These are phyloP conservation scores for Poeciliopsis turneri DNA, from an alignment of 2,797 vertebrate genomes.

Conservation along the genomic window DNA sequence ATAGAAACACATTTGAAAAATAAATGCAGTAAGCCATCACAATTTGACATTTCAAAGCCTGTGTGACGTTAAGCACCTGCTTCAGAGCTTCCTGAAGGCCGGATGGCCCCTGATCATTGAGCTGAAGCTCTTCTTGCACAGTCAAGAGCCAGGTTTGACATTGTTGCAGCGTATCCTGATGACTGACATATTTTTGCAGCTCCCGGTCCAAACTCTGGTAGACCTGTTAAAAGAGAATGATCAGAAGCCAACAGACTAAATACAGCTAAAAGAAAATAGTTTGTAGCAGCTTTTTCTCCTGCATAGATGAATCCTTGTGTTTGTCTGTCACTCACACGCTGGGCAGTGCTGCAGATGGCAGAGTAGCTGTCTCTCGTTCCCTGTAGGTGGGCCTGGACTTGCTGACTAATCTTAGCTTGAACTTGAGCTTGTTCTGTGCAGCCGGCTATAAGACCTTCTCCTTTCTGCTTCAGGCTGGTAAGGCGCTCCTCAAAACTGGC, in stretches of 20 bases:
- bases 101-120: constrained; percentile 82
- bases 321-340: constrained; percentile 84
- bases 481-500: constrained; percentile 93
- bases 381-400: constrained; percentile 89
- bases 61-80: constrained; percentile 79
- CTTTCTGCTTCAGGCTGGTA: constrained; percentile 86
- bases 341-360: constrained; percentile 94
- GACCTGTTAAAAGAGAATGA: constrained; percentile 77
- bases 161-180: constrained; percentile 94
- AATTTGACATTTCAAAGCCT: neutral
- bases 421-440: constrained; percentile 90
- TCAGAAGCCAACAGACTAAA: neutral
- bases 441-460: constrained; percentile 85
- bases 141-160: constrained; percentile 91
- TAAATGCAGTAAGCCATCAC: neutral
- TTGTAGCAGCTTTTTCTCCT: neutral
- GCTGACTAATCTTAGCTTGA: constrained; percentile 90
- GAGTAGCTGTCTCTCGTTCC: constrained; percentile 95
- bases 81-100: constrained; percentile 90
- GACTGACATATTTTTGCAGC: constrained; percentile 93
- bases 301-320: neutral
- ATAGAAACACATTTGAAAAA: neutral
- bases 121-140: constrained; percentile 87
- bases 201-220: constrained; percentile 95
- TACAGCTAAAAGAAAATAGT: neutral